These are phyloP conservation scores for Porites australiensis DNA, from an alignment of 64 coral and sea anemone genomes.

Conservation along the genomic window DNA sequence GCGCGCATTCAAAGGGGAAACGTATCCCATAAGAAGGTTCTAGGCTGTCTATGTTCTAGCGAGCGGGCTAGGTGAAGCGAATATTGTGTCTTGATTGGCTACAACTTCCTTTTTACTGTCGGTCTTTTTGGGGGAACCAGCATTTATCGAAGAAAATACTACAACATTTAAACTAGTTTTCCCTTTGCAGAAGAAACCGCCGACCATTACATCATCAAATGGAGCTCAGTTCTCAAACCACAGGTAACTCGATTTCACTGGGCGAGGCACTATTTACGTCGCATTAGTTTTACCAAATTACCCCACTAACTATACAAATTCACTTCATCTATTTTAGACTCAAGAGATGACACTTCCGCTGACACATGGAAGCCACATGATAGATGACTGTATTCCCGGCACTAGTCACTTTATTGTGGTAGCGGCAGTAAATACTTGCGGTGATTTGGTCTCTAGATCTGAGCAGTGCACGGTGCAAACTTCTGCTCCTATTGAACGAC, in stretches of 20 bases:
- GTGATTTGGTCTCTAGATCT: constrained; percentile 73
- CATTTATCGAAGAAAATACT: too few relatives aligned
- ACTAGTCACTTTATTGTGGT: constrained; percentile 94
- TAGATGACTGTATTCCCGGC: constrained; percentile 73
- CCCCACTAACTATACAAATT: not conserved
- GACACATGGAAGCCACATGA: constrained; percentile 36
- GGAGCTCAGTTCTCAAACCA: constrained; percentile 84
- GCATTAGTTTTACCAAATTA: too few relatives aligned
- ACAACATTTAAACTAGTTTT: not conserved
- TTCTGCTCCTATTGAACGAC: constrained; percentile 67
- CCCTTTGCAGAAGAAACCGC: constrained; percentile 10
- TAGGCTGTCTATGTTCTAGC: too few relatives aligned
- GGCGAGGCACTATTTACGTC: not conserved
- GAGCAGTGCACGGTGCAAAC: constrained; percentile 78
- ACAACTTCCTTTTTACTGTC: too few relatives aligned
- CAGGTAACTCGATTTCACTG: constrained; percentile 47
- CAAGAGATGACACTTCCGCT: constrained; percentile 55
- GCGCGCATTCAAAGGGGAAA: too few relatives aligned
- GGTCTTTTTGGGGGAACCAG: too few relatives aligned
- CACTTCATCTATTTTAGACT: not conserved
- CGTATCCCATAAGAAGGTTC: too few relatives aligned
- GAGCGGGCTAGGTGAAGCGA: too few relatives aligned
- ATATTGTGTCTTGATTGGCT: too few relatives aligned
- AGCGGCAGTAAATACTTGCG: constrained; percentile 50
- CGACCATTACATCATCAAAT: constrained; percentile 80